phyloP scores from a whole-genome alignment of 1,140 invertebrate species.

The Drosophila suzukii region DNA sequence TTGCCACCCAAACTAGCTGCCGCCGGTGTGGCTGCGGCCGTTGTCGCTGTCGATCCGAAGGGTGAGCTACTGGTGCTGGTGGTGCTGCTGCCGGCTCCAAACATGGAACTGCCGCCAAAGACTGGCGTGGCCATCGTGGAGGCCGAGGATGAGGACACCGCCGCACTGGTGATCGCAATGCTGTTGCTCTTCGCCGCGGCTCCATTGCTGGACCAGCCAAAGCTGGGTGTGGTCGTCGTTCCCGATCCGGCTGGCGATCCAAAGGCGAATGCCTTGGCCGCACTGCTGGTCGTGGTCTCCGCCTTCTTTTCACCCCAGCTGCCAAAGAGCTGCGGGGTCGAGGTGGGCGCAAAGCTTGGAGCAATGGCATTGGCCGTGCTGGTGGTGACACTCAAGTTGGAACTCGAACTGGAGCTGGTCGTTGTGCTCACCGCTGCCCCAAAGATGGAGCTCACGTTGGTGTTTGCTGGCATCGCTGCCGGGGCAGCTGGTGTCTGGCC shows the following conservation, averaged over 20 bases:
- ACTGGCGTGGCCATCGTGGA: conserved; percentile 3
- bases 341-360: conserved; percentile 7
- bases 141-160: conserved; percentile 5
- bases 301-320: conserved; percentile 6
- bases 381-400: too few relatives aligned
- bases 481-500: conserved; percentile 17
- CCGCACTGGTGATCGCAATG: conserved; percentile 1
- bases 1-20: conserved; percentile 11
- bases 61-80: conserved; percentile 30
- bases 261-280: conserved; percentile 8
- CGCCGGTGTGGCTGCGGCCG: conserved; percentile 19
- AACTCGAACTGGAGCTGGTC: background rate
- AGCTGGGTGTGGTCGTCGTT: conserved; percentile 14
- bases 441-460: conserved; percentile 31
- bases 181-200: conserved; percentile 8
- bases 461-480: background rate
- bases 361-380: conserved; percentile 3
- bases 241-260: background rate
- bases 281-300: conserved; percentile 3
- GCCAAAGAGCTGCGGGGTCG: conserved; percentile 7
- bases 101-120: conserved; percentile 31
- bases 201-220: conserved; percentile 23
- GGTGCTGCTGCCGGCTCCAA: conserved; percentile 17
- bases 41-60: conserved; percentile 46
- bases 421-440: conserved; percentile 4